phyloP scores from a whole-genome alignment of 2,888 invertebrate genomes.

The Hirtodrosophila alboralis region DNA sequence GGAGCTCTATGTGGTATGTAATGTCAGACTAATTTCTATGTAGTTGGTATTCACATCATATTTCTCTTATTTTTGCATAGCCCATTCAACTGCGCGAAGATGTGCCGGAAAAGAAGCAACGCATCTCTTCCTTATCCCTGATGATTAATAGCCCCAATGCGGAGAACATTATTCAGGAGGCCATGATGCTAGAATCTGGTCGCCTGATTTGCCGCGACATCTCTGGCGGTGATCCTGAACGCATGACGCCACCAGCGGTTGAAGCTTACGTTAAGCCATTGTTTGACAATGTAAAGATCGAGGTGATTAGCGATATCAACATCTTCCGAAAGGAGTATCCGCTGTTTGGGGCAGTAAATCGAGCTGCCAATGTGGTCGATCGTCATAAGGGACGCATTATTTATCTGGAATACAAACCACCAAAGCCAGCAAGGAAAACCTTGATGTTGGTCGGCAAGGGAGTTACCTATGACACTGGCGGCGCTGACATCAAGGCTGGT shows the following conservation, averaged over 20 bases:
- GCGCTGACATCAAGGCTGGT: slow-evolving; percentile 92
- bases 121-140: slow-evolving; percentile 36
- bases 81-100: slow-evolving; percentile 92
- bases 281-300: slow-evolving; percentile 88
- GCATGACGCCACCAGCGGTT: slow-evolving; percentile 93
- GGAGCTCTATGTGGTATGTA: slow-evolving; percentile 92
- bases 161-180: slow-evolving; percentile 86
- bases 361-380: slow-evolving; percentile 89
- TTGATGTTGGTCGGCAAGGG: slow-evolving; percentile 96
- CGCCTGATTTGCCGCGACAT: slow-evolving; percentile 89
- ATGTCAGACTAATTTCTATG: neutral
- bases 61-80: slow-evolving; percentile 85
- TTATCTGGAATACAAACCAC: slow-evolving; percentile 91
- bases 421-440: slow-evolving; percentile 86
- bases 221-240: slow-evolving; percentile 94
- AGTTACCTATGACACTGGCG: slow-evolving; percentile 94
- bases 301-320: slow-evolving; percentile 86
- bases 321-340: slow-evolving; percentile 91
- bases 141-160: slow-evolving; percentile 85
- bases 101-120: slow-evolving; percentile 86
- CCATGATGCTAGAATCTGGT: slow-evolving; percentile 89
- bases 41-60: neutral
- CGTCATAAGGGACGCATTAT: slow-evolving; percentile 90
- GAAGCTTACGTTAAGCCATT: slow-evolving; percentile 89
- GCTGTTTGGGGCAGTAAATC: slow-evolving; percentile 91